Base-by-base conservation (phyloP, 2,797 vertebrate genomes). In the Cyclopterus lumpus region DNA sequence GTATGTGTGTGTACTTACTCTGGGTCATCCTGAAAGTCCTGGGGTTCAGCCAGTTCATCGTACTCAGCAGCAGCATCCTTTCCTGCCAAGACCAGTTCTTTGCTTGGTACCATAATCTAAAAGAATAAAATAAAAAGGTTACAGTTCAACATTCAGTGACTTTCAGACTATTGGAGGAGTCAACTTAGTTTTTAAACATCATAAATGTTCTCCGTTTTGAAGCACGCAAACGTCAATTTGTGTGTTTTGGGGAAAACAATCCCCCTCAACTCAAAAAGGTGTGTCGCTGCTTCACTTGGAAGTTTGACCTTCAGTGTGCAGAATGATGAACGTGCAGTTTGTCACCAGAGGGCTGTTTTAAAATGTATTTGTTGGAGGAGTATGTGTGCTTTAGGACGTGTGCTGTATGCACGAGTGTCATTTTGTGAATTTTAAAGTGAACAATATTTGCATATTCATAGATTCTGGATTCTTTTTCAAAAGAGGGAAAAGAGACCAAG, bases 21-120 rank as follows among this genome's bases (percentile, higher is more conserved):
- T 67, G 97, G 98, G 84, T 99, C 97, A 34, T 99, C 98, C 89
- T 99, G 98, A 87, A 99, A 99, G 91, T 99, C 97, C 36, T 99
- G 98, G 30, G 98, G 97, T 79, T 99, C 98, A 38, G 98, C 97
- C 91, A 99, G 90, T 81, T 99, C 98, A 53, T 99, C 98, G 1
- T 99, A 99, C 70, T 99, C 98, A 0, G 98, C 98, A 0, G 98
- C 97, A 42, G 98, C 98, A 70, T 99, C 98, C 90, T 99, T 99
- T 77, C 97, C 98, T 42, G 98, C 97, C 87, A 99, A 87, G 16
- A 99, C 81, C 55, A 99, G 94, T 79, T 99, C 97, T 89, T 96
- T 98, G 64, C 95, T 93, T 68, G 97, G 97, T 22, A 99, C 96
- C 20, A 93, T 72, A 63, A 99, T 96, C 98, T 99, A 80, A 60